A percentile compares a stretch with the other conserved stretches of the same genome.
phyloP scores from a whole-genome alignment of 2,888 invertebrate species.

The Willowsia nigromaculata region DNA sequence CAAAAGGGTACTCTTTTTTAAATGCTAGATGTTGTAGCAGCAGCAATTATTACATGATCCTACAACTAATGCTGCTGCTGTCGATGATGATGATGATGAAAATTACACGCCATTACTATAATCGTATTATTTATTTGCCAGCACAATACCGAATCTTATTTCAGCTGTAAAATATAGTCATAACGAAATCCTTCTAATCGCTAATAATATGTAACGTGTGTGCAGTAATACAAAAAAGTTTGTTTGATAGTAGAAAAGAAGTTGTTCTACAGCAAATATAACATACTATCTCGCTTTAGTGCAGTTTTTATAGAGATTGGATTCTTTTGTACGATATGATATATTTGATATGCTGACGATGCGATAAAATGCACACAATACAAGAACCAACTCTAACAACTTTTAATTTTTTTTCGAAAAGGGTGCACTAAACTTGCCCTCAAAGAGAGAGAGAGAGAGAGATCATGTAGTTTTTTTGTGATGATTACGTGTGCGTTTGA shows the following conservation, averaged over 20 bases:
- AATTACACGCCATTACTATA: conserved; percentile 57
- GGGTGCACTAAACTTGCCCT: conserved; percentile 69
- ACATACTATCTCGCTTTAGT: not conserved
- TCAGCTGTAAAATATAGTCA: conserved; percentile 17
- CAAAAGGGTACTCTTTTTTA: conserved; percentile 14
- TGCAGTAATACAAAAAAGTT: conserved; percentile 8
- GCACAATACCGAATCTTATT: not conserved
- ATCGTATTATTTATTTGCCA: not conserved
- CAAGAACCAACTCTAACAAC: conserved; percentile 7
- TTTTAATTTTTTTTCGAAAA: conserved; percentile 38
- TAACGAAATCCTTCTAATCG: conserved; percentile 29
- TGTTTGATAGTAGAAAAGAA: conserved; percentile 10
- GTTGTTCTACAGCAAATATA: not conserved
- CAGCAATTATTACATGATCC: conserved; percentile 34
- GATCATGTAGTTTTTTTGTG: conserved; percentile 45
- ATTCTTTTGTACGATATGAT: conserved; percentile 30
- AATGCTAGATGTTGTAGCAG: not conserved
- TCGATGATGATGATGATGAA: conserved; percentile 48
- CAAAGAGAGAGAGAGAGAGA: conserved; percentile 17
- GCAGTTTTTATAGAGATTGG: conserved; percentile 15
- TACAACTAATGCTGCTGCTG: not conserved
- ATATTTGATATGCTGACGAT: conserved; percentile 35
- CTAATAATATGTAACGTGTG: not conserved
- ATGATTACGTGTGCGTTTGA: conserved; percentile 6
- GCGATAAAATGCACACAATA: conserved; percentile 11